phyloP scores from a whole-genome alignment of 2,888 invertebrate genomes.

The Oligia fasciuncula region DNA sequence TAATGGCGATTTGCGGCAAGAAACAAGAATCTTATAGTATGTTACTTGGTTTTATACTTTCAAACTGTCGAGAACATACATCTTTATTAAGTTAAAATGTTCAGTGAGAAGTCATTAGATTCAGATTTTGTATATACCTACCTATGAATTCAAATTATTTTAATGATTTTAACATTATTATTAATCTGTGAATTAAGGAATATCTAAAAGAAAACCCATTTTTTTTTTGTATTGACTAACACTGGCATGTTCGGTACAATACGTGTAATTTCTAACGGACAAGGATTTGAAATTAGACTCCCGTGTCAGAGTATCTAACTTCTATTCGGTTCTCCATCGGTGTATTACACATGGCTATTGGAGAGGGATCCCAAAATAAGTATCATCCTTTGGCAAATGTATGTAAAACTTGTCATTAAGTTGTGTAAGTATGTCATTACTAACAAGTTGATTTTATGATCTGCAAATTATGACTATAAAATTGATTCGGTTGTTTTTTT shows the following conservation, averaged over 20 bases:
- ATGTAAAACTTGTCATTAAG: background rate
- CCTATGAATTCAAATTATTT: background rate
- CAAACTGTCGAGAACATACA: constrained; percentile 30
- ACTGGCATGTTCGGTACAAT: background rate
- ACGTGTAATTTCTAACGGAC: background rate
- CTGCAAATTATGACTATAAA: background rate
- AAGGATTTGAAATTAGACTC: background rate
- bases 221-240: background rate
- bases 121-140: background rate
- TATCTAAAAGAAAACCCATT: background rate
- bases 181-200: background rate
- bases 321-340: too few relatives aligned
- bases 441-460: background rate
- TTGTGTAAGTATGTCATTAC: background rate
- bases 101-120: background rate
- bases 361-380: too few relatives aligned
- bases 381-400: background rate
- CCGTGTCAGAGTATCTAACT: too few relatives aligned
- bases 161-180: background rate
- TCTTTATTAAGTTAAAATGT: constrained; percentile 25
- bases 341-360: too few relatives aligned
- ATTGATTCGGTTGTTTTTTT: background rate
- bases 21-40: constrained; percentile 48
- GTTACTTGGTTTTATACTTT: constrained; percentile 53
- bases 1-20: constrained; percentile 57